A percentile compares a stretch with the other conserved stretches of the same genome.
Conservation (phyloP, 2,113 vertebrate species). For the Bubo bubo region DNA sequence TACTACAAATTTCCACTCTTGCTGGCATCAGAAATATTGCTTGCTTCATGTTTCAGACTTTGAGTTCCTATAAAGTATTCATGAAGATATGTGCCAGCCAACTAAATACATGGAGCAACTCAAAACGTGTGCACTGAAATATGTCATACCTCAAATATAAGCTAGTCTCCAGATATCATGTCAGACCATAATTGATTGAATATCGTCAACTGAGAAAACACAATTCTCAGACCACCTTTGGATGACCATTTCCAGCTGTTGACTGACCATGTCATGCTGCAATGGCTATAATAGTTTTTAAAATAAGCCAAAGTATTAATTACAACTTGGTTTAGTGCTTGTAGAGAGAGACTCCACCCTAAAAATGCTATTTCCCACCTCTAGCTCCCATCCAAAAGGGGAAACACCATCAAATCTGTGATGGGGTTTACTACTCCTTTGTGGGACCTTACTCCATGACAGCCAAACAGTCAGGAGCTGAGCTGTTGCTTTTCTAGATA, state of each 20-base stretch:
- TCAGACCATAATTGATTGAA: background rate
- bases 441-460: background rate
- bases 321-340: background rate
- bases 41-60: background rate
- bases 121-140: background rate
- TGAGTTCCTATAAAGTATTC: background rate
- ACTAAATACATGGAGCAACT: background rate
- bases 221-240: background rate
- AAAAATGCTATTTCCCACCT: background rate
- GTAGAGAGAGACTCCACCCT: background rate
- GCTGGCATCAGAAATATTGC: background rate
- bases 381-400: background rate
- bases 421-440: background rate
- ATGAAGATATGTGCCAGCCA: accelerated
- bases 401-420: background rate
- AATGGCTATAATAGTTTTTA: background rate
- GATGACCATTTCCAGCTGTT: background rate
- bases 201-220: background rate
- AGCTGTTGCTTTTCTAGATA: background rate
- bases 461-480: background rate
- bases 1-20: background rate
- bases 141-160: background rate
- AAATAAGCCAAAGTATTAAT: background rate
- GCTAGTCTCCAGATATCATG: background rate
- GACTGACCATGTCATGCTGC: accelerated